Evolutionary conservation across 2,113 vertebrate species (phyloP), one percentile per base, ranked within the genome.

Genomic region (Pseudopipra pipra): DNA sequence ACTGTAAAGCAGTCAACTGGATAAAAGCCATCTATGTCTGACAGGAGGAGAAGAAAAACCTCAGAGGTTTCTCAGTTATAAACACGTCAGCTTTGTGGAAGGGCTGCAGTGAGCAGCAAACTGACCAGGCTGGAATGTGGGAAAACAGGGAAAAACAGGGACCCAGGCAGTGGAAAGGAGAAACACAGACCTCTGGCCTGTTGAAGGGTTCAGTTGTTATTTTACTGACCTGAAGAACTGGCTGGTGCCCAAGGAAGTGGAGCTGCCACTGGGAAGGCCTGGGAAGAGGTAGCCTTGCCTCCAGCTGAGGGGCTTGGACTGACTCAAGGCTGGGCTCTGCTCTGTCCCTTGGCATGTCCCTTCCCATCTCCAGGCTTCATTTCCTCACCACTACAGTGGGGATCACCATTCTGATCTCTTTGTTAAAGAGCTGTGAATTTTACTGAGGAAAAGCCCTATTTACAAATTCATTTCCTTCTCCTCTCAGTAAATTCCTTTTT

Each of bases 1-100:
- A 62, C 83, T 82, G 73, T 91, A 95, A 96, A 95, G 90, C 87
- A 96, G 94, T 95, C 83, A 83, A 31, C 70, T 93, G 94, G 91
- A 96, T 70, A 90, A 90, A 88, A 95, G 93, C 93, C 93, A 96
- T 90, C 62, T 70, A 62, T 46, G 80, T 76, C 96, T 90, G 93
- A 95, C 82, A 96, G 65, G 56, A 75, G 85, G 21, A 93, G 63
- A 93, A 94, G 73, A 91, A 94, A 97, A 96, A 85, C 23, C 80
- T 94, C 86, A 3, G 72, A 95, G 79, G 49, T 43, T 92, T 92
- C 88, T 95, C 28, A 15, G 47, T 87, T 93, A 54, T 49, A 87
- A 94, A 82, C 12, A 35, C 2, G 0, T 83, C 82, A 39, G 78
- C 63, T 90, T 79, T 89, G 62, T 91, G 47, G 37, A 85, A 94